Percentiles rank a stretch among this genome's conserved stretches.
phyloP scores from a whole-genome alignment of 2,113 vertebrate genomes.

The Trichomycterus rosablanca region DNA sequence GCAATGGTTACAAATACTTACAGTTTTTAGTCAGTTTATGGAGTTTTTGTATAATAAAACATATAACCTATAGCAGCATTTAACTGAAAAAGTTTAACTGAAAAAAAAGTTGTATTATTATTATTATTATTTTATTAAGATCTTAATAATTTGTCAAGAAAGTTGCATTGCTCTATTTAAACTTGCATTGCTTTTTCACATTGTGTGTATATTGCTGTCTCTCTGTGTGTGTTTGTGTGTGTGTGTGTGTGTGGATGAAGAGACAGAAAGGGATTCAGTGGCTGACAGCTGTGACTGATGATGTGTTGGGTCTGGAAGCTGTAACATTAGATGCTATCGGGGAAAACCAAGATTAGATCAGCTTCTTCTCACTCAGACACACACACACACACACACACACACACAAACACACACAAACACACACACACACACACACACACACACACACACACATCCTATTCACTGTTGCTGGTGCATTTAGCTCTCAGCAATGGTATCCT shows the following conservation, averaged over 20 bases:
- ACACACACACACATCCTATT: not conserved
- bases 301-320: constrained; percentile 39
- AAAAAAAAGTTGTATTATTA: too few species aligned
- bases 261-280: constrained; percentile 35
- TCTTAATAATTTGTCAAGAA: too few species aligned
- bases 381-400: constrained; percentile 13
- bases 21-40: too few species aligned
- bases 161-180: too few species aligned
- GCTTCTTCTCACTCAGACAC: constrained; percentile 15
- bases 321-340: constrained; percentile 40
- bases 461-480: constrained; percentile 10
- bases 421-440: constrained; percentile 15
- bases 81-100: too few species aligned
- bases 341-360: constrained; percentile 47
- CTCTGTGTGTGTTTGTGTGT: too few species aligned
- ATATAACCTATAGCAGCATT: too few species aligned
- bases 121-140: too few species aligned
- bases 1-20: too few species aligned
- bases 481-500: constrained; percentile 5
- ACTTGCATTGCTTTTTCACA: too few species aligned
- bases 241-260: constrained; percentile 17
- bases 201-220: constrained; percentile 14
- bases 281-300: constrained; percentile 42
- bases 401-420: not conserved
- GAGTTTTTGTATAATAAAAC: too few species aligned